phyloP scores from a whole-genome alignment of 1,140 invertebrate species.

The Pseudomyrmex flavicornis region DNA sequence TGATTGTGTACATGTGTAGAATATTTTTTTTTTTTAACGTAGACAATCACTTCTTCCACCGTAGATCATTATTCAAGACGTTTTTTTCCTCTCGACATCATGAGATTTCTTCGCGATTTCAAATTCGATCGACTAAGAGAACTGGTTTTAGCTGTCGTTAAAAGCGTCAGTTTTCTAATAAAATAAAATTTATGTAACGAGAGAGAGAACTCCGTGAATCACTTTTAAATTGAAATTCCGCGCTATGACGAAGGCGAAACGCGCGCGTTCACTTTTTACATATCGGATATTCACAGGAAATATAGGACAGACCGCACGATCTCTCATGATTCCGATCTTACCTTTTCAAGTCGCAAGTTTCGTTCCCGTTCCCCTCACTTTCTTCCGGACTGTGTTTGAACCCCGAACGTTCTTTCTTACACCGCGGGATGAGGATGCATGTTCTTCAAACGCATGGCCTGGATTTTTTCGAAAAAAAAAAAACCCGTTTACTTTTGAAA shows the following conservation, averaged over 20 bases:
- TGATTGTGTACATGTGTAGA: neutral
- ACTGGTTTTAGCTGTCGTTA: conserved; percentile 18
- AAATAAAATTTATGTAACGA: conserved; percentile 1
- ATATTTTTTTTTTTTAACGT: neutral
- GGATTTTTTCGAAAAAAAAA: no score
- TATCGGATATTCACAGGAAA: neutral
- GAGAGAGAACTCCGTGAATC: no score
- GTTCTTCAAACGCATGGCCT: no score
- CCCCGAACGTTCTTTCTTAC: no score
- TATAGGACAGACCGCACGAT: neutral
- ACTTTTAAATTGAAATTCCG: neutral
- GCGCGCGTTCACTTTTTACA: conserved; percentile 41
- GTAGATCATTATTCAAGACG: no score
- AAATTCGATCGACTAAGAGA: neutral
- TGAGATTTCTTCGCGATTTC: neutral
- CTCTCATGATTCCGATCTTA: neutral
- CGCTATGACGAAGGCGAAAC: neutral
- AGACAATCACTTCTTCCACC: no score
- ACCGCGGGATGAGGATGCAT: no score
- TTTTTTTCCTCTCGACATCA: neutral
- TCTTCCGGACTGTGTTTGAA: neutral
- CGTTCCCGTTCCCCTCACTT: conserved; percentile 26
- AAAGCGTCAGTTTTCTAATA: conserved; percentile 30
- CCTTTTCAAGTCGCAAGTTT: neutral
- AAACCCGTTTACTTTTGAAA: no score